These are phyloP conservation scores for Pedetes capensis DNA, from an alignment of 2,113 vertebrate genomes.

Conservation along the genomic window DNA sequence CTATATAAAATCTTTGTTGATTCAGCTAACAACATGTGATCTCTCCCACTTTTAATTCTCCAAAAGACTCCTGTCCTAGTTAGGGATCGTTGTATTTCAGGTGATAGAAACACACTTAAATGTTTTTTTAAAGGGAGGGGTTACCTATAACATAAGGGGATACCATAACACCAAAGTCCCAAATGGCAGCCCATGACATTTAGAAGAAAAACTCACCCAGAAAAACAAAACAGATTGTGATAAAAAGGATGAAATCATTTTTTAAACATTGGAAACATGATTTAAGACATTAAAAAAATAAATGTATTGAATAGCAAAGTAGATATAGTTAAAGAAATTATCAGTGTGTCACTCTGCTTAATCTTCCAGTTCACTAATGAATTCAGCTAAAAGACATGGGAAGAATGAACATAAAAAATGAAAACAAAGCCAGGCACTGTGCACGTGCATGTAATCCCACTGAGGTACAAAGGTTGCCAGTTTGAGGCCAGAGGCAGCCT, in stretches of 20 bases:
- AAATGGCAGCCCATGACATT: neutral
- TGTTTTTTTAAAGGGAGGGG: neutral
- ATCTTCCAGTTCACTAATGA: neutral
- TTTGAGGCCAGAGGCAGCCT: no score
- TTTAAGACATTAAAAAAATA: neutral
- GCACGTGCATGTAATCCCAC: no score
- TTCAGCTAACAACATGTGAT: neutral
- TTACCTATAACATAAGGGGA: neutral
- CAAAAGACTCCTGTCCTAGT: neutral
- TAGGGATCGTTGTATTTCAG: neutral
- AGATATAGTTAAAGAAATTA: neutral
- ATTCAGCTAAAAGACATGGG: neutral
- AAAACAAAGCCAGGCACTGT: no score
- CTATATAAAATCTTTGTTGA: neutral
- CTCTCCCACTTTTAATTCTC: neutral
- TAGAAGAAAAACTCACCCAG: neutral
- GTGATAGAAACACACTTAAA: neutral
- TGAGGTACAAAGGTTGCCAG: no score
- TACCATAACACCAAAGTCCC: neutral
- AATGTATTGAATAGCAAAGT: neutral
- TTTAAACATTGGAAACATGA: slow-evolving; percentile 15
- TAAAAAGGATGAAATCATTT: neutral
- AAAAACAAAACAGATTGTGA: neutral
- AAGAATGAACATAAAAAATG: neutral
- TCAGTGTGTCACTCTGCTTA: neutral